phyloP scores from a whole-genome alignment of 1,140 invertebrate species.

The Pollicipes pollicipes region DNA sequence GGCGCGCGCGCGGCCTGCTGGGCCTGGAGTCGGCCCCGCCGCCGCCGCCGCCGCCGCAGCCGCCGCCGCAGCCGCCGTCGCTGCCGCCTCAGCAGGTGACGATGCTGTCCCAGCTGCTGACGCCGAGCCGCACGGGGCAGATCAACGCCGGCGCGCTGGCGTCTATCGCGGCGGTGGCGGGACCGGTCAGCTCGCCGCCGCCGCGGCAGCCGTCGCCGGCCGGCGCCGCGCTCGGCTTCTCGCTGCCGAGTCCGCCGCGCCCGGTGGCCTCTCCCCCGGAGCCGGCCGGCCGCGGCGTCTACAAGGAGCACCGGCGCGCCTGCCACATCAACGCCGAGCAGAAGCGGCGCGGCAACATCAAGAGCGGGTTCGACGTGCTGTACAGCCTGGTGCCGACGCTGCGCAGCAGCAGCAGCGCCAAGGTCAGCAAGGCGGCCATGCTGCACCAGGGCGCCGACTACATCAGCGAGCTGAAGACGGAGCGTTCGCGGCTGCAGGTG shows the following conservation, averaged over 20 bases:
- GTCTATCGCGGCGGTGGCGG: not conserved
- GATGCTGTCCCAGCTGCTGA: not conserved
- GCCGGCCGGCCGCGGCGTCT: slow-evolving; percentile 2
- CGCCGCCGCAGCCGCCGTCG: no score
- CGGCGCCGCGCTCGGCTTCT: not conserved
- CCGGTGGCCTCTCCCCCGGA: slow-evolving; percentile 5
- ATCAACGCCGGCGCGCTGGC: not conserved
- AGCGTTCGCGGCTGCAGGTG: slow-evolving; percentile 67
- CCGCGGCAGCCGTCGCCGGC: not conserved
- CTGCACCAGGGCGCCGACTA: slow-evolving; percentile 91
- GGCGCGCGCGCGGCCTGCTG: not conserved
- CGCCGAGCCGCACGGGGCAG: not conserved
- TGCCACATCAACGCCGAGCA: slow-evolving; percentile 93
- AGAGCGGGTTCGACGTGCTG: slow-evolving; percentile 89
- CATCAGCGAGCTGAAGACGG: slow-evolving; percentile 69
- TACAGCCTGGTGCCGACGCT: slow-evolving; percentile 77
- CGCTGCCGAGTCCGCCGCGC: slow-evolving; percentile 3
- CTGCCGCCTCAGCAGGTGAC: not conserved
- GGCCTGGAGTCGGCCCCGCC: not conserved
- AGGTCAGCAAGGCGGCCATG: slow-evolving; percentile 87
- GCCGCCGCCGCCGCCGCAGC: no score
- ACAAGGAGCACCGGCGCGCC: slow-evolving; percentile 25
- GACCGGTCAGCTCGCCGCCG: not conserved
- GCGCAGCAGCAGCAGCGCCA: slow-evolving; percentile 72
- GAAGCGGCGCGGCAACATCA: slow-evolving; percentile 90